Evolutionary conservation across 2,888 invertebrate species (phyloP).

Genomic region (Cerastis rubricosa): DNA sequence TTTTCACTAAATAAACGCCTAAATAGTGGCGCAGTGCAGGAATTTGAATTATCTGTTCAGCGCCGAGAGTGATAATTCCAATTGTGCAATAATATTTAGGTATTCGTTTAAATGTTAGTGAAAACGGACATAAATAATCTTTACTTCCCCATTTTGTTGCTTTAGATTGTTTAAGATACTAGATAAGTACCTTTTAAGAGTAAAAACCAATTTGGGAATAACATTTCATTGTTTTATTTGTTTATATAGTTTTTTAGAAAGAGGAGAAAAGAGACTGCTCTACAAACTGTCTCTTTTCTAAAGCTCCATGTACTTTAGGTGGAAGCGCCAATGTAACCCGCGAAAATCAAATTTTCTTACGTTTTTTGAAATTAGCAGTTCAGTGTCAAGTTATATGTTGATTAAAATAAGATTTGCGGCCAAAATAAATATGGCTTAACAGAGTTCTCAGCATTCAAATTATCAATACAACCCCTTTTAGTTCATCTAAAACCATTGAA

Average conservation of each 20-base stretch:
- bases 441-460: no score
- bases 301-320: neutral
- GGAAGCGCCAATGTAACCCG: no score
- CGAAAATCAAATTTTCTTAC: no score
- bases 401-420: no score
- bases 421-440: no score
- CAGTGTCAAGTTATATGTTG: no score
- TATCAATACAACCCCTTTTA: no score
- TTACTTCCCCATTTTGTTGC: slow-evolving; percentile 53
- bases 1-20: neutral
- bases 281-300: no score
- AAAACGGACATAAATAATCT: slow-evolving; percentile 28
- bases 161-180: slow-evolving; percentile 64
- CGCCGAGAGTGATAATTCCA: neutral
- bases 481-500: no score
- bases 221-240: slow-evolving; percentile 40
- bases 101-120: neutral
- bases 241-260: neutral
- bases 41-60: neutral
- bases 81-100: neutral
- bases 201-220: slow-evolving; percentile 65
- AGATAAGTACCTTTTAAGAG: slow-evolving; percentile 68
- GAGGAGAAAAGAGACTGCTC: no score
- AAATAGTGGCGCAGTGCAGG: neutral
- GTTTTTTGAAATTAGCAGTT: no score